phyloP scores from a whole-genome alignment of 2,888 invertebrate species.

The Stegana nigrithorax region DNA sequence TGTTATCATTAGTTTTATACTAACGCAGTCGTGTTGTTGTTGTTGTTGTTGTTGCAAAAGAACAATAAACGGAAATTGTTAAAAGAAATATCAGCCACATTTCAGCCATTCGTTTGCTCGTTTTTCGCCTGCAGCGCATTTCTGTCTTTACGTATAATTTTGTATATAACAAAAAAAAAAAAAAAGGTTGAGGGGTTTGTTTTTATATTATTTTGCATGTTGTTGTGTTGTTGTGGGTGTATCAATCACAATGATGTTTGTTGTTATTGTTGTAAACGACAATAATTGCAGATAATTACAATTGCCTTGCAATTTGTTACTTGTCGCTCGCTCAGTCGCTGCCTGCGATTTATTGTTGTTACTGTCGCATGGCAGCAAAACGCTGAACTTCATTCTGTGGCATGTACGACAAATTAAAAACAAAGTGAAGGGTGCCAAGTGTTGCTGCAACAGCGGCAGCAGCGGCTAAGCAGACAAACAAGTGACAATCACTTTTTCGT shows the following conservation, averaged over 20 bases:
- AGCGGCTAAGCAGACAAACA: too few relatives aligned
- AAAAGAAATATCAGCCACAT: constrained; percentile 11
- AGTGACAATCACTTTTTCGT: too few relatives aligned
- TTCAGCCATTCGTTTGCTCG: background rate
- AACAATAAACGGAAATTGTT: constrained; percentile 39
- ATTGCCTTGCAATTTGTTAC: background rate
- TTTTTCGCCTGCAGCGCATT: background rate
- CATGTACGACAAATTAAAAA: background rate
- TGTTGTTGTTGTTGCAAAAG: constrained; percentile 19
- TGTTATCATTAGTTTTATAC: background rate
- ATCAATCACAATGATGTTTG: background rate
- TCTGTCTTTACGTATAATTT: background rate
- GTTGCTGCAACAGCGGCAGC: too few relatives aligned
- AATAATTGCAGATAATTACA: constrained; percentile 4
- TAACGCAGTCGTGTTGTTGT: constrained; percentile 1
- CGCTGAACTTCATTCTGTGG: background rate
- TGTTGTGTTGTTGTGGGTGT: background rate
- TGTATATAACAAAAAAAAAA: background rate
- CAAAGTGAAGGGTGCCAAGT: background rate
- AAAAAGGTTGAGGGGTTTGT: background rate
- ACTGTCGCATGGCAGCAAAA: too few relatives aligned
- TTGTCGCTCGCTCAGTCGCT: background rate
- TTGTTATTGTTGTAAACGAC: background rate
- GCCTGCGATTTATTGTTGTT: background rate
- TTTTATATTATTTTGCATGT: background rate